Evolutionary conservation across 2,888 invertebrate genomes (phyloP), one percentile per base, ranked within the genome.

Genomic region (Drosophila algonquin): DNA sequence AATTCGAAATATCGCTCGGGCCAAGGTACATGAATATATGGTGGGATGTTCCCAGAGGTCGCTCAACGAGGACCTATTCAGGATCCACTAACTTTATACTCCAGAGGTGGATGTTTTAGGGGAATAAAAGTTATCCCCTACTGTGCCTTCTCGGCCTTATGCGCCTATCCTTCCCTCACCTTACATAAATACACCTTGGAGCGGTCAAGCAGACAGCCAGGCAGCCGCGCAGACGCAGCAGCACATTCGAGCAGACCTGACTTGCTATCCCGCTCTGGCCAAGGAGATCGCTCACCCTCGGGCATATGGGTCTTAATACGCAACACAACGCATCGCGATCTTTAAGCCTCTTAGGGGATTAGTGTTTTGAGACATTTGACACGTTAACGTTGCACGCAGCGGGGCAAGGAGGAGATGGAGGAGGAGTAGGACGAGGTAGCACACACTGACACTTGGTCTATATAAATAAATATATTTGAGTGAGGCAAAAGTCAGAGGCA

Each of bases 281-380:
- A 35, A 32, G 35, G 10, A 47, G 61, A 65, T 63, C 65, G 48
- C 40, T 40, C 14, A 40, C 40, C 40, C 40, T 40, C 40, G 40
- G 40, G 40, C 14, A 40, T 40, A 56, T 24, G 70, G 60, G 53
- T 62, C 73, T 81, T 80, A 86, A 84, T 81, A 74, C 73, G 59
- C 81, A 59, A 76, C 70, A 54, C 73, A 58, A 60, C 79, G 87
- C 85, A 85, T 81, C 86, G 88, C 88, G 83, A 88, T 87, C 85
- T 86, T 85, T 90, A 90, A 90, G 91, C 90, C 87, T 91, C 90
- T 90, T 90, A 90, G 90, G 80, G 87, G 91, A 90, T 90, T 90
- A 90, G 77, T 90, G 89, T 91, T 85, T 90, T 86, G 80, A 90
- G 90, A 87, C 90, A 87, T 90, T 90, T 89, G 89, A 90, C 89